A percentile compares a stretch with the other conserved stretches of the same genome.
Conservation (phyloP, 92 coral and sea anemone species). For the Zoanthus sansibaricus region DNA sequence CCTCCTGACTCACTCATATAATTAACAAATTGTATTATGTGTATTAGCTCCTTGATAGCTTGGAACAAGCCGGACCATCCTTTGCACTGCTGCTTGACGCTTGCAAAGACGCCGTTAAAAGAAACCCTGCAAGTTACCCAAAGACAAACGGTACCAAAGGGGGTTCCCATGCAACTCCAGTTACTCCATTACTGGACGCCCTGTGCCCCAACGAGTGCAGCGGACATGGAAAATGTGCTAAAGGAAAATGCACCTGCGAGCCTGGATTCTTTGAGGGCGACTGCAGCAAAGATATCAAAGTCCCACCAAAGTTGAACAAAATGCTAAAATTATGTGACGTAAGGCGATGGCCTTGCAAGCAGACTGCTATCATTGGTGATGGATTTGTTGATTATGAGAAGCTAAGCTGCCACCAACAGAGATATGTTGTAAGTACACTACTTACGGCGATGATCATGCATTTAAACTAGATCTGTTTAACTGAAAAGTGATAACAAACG, state of each 20-base stretch:
- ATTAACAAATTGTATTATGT: too few species aligned
- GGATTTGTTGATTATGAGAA: constrained; percentile 14
- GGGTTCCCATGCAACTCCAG: background rate
- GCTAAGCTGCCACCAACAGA: constrained; percentile 36
- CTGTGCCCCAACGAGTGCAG: constrained; percentile 39
- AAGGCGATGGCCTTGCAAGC: constrained; percentile 31
- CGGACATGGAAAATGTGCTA: constrained; percentile 32
- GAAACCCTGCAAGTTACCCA: constrained; percentile 36
- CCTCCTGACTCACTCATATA: too few species aligned
- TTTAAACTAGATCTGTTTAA: too few species aligned
- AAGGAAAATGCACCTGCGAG: constrained; percentile 20
- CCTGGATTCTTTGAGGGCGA: constrained; percentile 14
- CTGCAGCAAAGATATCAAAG: constrained; percentile 25
- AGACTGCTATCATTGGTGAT: constrained; percentile 17
- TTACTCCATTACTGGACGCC: background rate
- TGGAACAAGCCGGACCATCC: constrained; percentile 8
- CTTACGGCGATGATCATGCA: too few species aligned
- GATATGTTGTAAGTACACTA: constrained; percentile 12
- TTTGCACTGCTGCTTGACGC: background rate
- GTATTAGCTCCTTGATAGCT: constrained; percentile 13
- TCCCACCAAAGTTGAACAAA: constrained; percentile 20
- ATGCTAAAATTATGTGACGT: constrained; percentile 23
- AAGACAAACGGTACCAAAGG: constrained; percentile 16
- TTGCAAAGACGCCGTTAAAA: constrained; percentile 27
- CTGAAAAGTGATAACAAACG: too few species aligned